These are phyloP conservation scores for Acanthochromis polyacanthus DNA, from an alignment of 2,113 vertebrate species.

Conservation along the genomic window DNA sequence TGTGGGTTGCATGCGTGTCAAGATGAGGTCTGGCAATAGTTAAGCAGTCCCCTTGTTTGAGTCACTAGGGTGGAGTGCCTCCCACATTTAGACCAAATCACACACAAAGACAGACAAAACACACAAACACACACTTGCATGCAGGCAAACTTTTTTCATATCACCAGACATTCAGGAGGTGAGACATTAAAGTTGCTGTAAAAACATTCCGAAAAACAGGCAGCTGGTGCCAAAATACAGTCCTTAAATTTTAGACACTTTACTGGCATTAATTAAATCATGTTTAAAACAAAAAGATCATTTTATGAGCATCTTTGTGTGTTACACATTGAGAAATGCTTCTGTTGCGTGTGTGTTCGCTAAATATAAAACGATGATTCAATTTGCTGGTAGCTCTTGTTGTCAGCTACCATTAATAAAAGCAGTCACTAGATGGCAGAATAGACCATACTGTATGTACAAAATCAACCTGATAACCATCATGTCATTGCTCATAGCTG, in stretches of 20 bases:
- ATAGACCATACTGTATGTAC: constrained; percentile 45
- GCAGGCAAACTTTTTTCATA: constrained; percentile 29
- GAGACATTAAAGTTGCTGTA: not conserved
- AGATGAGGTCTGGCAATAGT: constrained; percentile 68
- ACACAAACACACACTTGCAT: not conserved
- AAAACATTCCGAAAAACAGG: not conserved
- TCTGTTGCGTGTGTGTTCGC: not conserved
- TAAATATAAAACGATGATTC: not conserved
- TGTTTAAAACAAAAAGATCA: not conserved
- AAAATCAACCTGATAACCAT: not conserved
- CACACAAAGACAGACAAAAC: not conserved
- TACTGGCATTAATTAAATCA: too few relatives aligned
- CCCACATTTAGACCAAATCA: constrained; percentile 53
- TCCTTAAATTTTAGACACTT: too few relatives aligned
- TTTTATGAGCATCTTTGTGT: constrained; percentile 1
- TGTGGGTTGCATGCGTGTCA: constrained; percentile 32
- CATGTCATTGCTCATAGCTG: not conserved
- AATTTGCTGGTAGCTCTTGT: not conserved
- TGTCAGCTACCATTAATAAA: constrained; percentile 33
- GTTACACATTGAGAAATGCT: not conserved
- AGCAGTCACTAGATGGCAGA: constrained; percentile 74
- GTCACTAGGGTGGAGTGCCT: constrained; percentile 61
- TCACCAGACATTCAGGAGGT: constrained; percentile 1
- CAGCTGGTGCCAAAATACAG: not conserved
- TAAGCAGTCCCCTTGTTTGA: constrained; percentile 69